A percentile compares a stretch with the other conserved stretches of the same genome.
Conservation (phyloP, 92 coral and sea anemone species). For the Porites evermanni region DNA sequence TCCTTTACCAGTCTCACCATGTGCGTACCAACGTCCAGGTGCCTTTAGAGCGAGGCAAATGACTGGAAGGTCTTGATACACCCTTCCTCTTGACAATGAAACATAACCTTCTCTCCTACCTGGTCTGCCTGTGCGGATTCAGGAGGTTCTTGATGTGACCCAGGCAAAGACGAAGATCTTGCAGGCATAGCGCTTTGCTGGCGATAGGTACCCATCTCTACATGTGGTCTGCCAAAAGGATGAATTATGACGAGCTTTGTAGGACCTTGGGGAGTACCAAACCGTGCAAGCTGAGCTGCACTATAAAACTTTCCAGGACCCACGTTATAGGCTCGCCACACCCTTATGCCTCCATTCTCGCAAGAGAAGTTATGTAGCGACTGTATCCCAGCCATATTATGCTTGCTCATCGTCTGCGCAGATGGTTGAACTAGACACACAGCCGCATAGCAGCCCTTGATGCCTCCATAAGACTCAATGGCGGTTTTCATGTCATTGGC, state of each 20-base stretch:
- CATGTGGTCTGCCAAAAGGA: conserved; percentile 14
- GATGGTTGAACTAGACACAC: conserved; percentile 6
- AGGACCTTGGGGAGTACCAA: conserved; percentile 36
- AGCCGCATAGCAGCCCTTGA: conserved; percentile 40
- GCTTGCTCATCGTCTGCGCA: conserved; percentile 15
- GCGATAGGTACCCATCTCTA: conserved; percentile 4
- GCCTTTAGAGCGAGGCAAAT: conserved; percentile 23
- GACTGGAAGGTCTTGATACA: conserved; percentile 48
- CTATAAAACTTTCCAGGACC: conserved; percentile 32
- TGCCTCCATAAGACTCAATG: conserved; percentile 30
- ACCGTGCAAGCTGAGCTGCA: neutral
- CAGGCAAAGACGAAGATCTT: neutral
- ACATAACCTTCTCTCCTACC: neutral
- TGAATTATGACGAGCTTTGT: neutral
- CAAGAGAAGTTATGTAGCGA: conserved; percentile 30
- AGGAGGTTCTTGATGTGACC: neutral
- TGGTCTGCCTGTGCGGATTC: neutral
- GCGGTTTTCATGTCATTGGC: conserved; percentile 42
- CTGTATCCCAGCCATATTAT: conserved; percentile 25
- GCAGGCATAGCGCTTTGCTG: neutral
- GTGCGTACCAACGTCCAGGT: conserved; percentile 62
- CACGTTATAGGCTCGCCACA: conserved; percentile 29
- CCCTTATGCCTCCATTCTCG: conserved; percentile 25
- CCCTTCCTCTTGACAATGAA: conserved; percentile 36
- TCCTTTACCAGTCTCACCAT: conserved; percentile 10